Conservation (phyloP, 2,888 invertebrate genomes). For the Polymixis lichenea region DNA sequence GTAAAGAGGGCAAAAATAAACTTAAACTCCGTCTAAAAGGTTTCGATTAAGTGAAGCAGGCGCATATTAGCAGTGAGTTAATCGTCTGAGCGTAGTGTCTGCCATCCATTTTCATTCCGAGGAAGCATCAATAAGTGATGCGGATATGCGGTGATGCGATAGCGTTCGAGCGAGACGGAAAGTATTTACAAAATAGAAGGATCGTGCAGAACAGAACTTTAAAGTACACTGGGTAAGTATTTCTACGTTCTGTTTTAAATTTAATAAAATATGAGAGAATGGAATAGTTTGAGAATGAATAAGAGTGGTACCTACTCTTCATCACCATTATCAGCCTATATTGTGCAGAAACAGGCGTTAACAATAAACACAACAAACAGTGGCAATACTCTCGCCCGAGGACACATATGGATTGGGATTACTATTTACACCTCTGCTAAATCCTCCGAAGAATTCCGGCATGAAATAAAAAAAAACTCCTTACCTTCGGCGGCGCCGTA, state of each 20-base stretch:
- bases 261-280: too few relatives aligned
- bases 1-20: constrained; percentile 16
- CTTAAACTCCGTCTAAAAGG: constrained; percentile 35
- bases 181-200: constrained; percentile 5
- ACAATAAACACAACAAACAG: too few relatives aligned
- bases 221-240: background rate
- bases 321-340: background rate
- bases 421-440: background rate
- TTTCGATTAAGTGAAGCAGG: constrained; percentile 38
- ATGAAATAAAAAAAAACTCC: constrained; percentile 24
- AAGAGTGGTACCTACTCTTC: background rate
- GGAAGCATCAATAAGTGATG: constrained; percentile 35
- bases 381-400: too few relatives aligned
- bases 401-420: background rate
- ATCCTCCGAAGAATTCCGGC: background rate
- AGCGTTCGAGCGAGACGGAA: background rate
- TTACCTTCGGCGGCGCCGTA: constrained; percentile 96
- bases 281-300: background rate
- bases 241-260: background rate
- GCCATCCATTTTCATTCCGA: constrained; percentile 33
- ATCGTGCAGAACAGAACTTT: background rate
- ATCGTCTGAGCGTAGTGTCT: constrained; percentile 27
- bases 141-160: constrained; percentile 3
- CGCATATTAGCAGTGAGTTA: constrained; percentile 23
- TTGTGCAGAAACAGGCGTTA: background rate